These are phyloP conservation scores for Microtus oregoni DNA, from an alignment of 2,113 vertebrate species.

Conservation along the genomic window DNA sequence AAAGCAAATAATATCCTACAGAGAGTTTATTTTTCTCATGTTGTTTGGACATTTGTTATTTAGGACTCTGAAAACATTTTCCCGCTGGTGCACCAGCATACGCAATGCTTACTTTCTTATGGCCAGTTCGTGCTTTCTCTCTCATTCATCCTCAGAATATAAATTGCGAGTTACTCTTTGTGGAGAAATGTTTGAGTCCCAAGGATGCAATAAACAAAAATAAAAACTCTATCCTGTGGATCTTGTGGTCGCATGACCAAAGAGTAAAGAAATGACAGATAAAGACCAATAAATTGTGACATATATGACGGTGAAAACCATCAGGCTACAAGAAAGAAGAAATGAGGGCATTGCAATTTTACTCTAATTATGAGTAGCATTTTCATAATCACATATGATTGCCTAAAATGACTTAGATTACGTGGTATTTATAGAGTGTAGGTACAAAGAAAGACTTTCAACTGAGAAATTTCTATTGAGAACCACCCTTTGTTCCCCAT, in stretches of 20 bases:
- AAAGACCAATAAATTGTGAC: background rate
- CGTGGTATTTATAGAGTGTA: background rate
- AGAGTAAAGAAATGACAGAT: constrained; percentile 79
- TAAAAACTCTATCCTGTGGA: constrained; percentile 31
- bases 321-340: background rate
- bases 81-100: background rate
- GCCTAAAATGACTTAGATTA: background rate
- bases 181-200: background rate
- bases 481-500: background rate
- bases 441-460: constrained; percentile 20
- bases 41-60: constrained; percentile 1
- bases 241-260: constrained; percentile 2
- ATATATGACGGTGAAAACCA: background rate
- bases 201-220: constrained; percentile 4
- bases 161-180: background rate
- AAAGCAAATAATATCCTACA: constrained; percentile 19
- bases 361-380: background rate
- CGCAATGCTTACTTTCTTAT: background rate
- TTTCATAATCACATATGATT: background rate
- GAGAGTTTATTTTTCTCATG: constrained; percentile 21
- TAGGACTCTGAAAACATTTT: constrained; percentile 27
- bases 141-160: constrained; percentile 43
- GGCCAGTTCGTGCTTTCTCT: background rate
- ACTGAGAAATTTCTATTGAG: constrained; percentile 7
- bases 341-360: background rate